A percentile compares a stretch with the other conserved stretches of the same genome.
Evolutionary conservation across 1,140 invertebrate genomes (phyloP).

Genomic region (Nasonia longicornis): DNA sequence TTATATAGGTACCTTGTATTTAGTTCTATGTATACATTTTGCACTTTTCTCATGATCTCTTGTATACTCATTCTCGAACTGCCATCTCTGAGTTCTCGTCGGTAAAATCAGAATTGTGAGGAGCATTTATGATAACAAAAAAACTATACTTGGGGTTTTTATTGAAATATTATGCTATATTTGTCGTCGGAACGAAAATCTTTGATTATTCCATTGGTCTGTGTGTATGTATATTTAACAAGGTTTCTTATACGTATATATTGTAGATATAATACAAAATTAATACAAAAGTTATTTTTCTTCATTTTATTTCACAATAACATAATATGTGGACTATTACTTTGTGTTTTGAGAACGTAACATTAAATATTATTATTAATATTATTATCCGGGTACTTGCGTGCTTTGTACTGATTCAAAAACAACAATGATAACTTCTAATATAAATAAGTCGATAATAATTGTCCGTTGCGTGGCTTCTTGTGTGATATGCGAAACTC

Average conservation of each 20-base stretch:
- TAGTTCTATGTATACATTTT: not conserved
- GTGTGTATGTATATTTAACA: slow-evolving; percentile 6
- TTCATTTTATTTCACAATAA: slow-evolving; percentile 20
- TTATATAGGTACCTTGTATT: not conserved
- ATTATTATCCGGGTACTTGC: slow-evolving; percentile 7
- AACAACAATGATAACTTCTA: slow-evolving; percentile 15
- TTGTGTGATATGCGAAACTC: slow-evolving; percentile 3
- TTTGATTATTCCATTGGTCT: slow-evolving; percentile 31
- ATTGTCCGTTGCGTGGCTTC: not conserved
- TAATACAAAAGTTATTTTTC: slow-evolving; percentile 27
- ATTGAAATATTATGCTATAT: slow-evolving; percentile 40
- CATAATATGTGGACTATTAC: not conserved
- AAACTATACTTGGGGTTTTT: not conserved
- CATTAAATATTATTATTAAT: slow-evolving; percentile 2
- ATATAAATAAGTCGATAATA: slow-evolving; percentile 34
- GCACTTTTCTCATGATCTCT: slow-evolving; percentile 1
- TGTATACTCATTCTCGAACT: not conserved
- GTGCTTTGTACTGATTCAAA: slow-evolving; percentile 40
- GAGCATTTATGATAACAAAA: slow-evolving; percentile 25
- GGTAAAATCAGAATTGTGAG: slow-evolving; percentile 38
- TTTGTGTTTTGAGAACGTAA: slow-evolving; percentile 18
- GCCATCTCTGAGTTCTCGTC: slow-evolving; percentile 20
- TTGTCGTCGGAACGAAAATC: slow-evolving; percentile 29
- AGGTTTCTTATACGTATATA: slow-evolving; percentile 27
- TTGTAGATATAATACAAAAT: slow-evolving; percentile 32